phyloP scores from a whole-genome alignment of 2,888 invertebrate species.

The Fissipunctia ypsillon region DNA sequence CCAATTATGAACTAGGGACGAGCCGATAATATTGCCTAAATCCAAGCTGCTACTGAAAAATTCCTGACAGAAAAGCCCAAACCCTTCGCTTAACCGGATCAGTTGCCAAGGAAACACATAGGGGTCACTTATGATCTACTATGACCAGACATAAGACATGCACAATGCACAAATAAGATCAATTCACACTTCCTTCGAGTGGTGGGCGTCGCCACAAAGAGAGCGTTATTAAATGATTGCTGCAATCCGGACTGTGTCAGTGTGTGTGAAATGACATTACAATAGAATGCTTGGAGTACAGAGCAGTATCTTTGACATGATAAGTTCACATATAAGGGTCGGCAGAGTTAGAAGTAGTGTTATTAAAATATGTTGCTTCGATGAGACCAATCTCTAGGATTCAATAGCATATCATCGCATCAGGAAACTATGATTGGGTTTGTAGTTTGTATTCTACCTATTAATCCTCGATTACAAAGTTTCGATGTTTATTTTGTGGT shows the following conservation, averaged over 20 bases:
- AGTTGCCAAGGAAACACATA: neutral
- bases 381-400: neutral
- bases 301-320: neutral
- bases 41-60: neutral
- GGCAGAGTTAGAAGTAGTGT: neutral
- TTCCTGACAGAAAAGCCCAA: neutral
- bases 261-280: constrained; percentile 65
- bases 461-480: neutral
- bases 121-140: constrained; percentile 11
- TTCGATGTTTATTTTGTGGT: neutral
- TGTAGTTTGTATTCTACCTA: neutral
- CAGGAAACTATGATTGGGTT: neutral
- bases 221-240: constrained; percentile 81
- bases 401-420: neutral
- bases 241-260: constrained; percentile 68
- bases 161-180: constrained; percentile 61
- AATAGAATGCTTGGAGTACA: constrained; percentile 15
- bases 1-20: no score
- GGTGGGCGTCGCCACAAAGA: constrained; percentile 69
- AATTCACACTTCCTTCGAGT: constrained; percentile 60
- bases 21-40: no score
- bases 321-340: neutral
- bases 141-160: constrained; percentile 34
- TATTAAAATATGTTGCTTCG: neutral
- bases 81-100: neutral